A percentile compares a stretch with the other conserved stretches of the same genome.
phyloP scores from a whole-genome alignment of 1,140 invertebrate genomes.

The Zophobas atratus region DNA sequence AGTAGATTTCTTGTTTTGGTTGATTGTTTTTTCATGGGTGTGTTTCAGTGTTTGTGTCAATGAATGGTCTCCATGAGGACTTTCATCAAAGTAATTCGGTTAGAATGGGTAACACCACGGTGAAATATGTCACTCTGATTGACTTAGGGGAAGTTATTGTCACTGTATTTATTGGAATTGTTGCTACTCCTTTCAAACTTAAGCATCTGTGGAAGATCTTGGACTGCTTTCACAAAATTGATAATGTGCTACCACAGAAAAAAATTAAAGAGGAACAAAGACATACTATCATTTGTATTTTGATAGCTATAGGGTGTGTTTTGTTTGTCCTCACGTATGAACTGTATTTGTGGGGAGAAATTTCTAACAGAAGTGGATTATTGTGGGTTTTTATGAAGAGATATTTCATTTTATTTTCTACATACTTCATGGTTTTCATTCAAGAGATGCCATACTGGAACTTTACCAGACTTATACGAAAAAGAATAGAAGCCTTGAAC shows the following conservation, averaged over 20 bases:
- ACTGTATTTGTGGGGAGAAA: slow-evolving; percentile 44
- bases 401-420: slow-evolving; percentile 47
- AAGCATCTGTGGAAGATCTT: slow-evolving; percentile 13
- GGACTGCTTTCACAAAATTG: slow-evolving; percentile 18
- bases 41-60: slow-evolving; percentile 14
- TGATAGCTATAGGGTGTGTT: slow-evolving; percentile 8
- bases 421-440: slow-evolving; percentile 50
- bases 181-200: slow-evolving; percentile 3
- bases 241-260: slow-evolving; percentile 8
- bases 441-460: slow-evolving; percentile 55
- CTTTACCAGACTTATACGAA: slow-evolving; percentile 50
- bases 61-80: slow-evolving; percentile 19
- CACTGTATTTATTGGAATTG: slow-evolving; percentile 6
- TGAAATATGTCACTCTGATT: slow-evolving; percentile 20
- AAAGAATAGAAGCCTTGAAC: slow-evolving; percentile 47
- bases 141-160: slow-evolving; percentile 19
- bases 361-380: slow-evolving; percentile 44
- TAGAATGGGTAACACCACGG: slow-evolving; percentile 13
- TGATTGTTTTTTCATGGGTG: not conserved
- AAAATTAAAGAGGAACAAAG: slow-evolving; percentile 6
- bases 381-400: slow-evolving; percentile 31
- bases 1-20: slow-evolving; percentile 2
- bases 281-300: slow-evolving; percentile 37
- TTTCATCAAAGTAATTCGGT: slow-evolving; percentile 1
- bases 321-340: slow-evolving; percentile 48